Evolutionary conservation across 2,113 vertebrate genomes (phyloP).

Genomic region (Opisthocomus hoazin): DNA sequence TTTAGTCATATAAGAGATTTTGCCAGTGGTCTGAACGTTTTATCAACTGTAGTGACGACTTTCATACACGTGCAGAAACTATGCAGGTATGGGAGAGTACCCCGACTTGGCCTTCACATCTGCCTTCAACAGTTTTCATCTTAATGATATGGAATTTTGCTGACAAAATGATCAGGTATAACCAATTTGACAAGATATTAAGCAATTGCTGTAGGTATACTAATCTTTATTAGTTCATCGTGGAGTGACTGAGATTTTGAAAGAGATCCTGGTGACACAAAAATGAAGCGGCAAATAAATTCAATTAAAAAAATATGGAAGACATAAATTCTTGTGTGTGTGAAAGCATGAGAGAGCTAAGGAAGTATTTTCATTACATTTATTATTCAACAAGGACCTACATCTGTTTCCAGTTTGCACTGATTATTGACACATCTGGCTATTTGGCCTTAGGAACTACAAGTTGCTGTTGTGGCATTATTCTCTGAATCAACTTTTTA

Average conservation of each 20-base stretch:
- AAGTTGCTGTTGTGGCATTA: conserved; percentile 80
- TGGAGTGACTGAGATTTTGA: conserved; percentile 15
- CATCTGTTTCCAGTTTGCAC: conserved; percentile 82
- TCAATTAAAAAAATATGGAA: conserved; percentile 64
- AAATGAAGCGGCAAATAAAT: conserved; percentile 30
- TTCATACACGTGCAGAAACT: not conserved
- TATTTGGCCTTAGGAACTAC: conserved; percentile 75
- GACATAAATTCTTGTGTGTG: conserved; percentile 66
- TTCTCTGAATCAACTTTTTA: conserved; percentile 78
- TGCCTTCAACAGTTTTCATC: conserved; percentile 8
- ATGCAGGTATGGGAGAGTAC: not conserved
- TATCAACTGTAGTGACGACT: not conserved
- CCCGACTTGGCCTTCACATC: not conserved
- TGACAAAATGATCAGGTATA: not conserved
- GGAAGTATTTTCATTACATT: conserved; percentile 80
- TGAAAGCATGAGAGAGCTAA: conserved; percentile 72
- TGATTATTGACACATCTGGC: conserved; percentile 87
- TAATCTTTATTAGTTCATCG: conserved; percentile 24
- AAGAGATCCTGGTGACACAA: conserved; percentile 13
- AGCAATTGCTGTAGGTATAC: not conserved
- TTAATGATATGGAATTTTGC: not conserved
- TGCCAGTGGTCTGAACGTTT: not conserved
- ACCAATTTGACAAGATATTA: conserved; percentile 6
- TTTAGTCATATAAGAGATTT: not conserved
- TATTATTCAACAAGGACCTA: conserved; percentile 75